A percentile compares a stretch with the other conserved stretches of the same genome.
Conservation (phyloP, 2,888 invertebrate genomes). For the Lasioglossum oenotherae region DNA sequence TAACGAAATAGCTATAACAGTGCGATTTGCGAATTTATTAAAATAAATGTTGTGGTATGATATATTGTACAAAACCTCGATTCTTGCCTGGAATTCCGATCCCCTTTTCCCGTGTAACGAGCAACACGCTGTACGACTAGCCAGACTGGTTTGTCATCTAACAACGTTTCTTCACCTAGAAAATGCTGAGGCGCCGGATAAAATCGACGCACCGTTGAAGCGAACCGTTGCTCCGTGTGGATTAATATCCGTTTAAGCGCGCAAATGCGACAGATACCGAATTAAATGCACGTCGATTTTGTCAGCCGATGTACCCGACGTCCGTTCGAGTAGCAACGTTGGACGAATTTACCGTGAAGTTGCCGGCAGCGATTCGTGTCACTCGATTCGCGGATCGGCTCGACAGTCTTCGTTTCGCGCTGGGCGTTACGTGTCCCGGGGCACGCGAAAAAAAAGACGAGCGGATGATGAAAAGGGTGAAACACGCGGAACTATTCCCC, state of each 20-base stretch:
- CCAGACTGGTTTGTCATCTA: background rate
- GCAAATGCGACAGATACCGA: slow-evolving; percentile 50
- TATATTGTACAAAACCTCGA: too few species aligned
- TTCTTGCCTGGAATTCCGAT: too few species aligned
- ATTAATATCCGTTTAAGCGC: slow-evolving; percentile 50
- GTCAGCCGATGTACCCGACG: slow-evolving; percentile 24
- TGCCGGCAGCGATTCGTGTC: slow-evolving; percentile 55
- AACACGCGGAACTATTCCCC: slow-evolving; percentile 16
- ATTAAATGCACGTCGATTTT: slow-evolving; percentile 53
- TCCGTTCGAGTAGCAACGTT: slow-evolving; percentile 18
- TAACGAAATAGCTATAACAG: too few species aligned
- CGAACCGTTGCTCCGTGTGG: slow-evolving; percentile 1
- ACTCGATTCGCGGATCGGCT: slow-evolving; percentile 42
- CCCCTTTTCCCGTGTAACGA: too few species aligned
- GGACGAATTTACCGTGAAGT: slow-evolving; percentile 49
- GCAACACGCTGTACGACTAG: background rate
- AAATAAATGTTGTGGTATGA: too few species aligned
- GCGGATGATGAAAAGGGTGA: slow-evolving; percentile 54
- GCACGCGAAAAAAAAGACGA: slow-evolving; percentile 52
- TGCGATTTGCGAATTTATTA: too few species aligned
- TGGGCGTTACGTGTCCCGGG: slow-evolving; percentile 16
- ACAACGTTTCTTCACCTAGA: background rate
- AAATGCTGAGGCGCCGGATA: background rate
- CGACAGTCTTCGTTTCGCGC: slow-evolving; percentile 53
- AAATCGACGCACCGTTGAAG: background rate